Evolutionary conservation across 2,888 invertebrate species (phyloP).

Genomic region (Balanococcus diminutus): DNA sequence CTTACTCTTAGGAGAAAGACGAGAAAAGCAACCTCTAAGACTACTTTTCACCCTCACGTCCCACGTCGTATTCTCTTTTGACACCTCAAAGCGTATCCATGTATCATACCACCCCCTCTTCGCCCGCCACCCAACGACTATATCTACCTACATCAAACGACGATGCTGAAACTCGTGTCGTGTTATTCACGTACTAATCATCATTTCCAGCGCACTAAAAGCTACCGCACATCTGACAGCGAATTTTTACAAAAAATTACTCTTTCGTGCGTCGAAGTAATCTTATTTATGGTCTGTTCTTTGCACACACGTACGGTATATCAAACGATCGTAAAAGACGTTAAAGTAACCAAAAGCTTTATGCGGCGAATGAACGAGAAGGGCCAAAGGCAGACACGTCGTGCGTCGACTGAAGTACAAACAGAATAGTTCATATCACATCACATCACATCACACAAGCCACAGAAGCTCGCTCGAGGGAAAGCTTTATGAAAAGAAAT

Average conservation of each 20-base stretch:
- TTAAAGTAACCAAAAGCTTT: background rate
- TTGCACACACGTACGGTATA: background rate
- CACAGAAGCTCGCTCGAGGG: no score
- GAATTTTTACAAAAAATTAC: background rate
- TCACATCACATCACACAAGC: no score
- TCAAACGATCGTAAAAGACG: background rate
- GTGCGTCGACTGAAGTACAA: background rate
- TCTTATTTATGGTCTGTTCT: background rate
- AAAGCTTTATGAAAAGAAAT: background rate
- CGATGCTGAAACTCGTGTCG: no score
- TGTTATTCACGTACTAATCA: background rate
- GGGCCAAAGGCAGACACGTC: background rate
- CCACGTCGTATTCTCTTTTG: background rate
- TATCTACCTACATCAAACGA: no score
- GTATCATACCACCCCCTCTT: background rate
- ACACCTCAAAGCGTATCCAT: background rate
- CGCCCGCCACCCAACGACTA: background rate
- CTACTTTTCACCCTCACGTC: background rate
- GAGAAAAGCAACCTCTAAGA: no score
- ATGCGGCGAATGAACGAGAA: background rate
- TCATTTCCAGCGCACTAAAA: background rate
- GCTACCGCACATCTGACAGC: background rate
- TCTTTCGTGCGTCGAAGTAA: background rate
- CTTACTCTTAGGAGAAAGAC: no score
- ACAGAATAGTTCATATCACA: background rate